phyloP scores from a whole-genome alignment of 2,888 invertebrate species.

The Nymphalis polychloros region DNA sequence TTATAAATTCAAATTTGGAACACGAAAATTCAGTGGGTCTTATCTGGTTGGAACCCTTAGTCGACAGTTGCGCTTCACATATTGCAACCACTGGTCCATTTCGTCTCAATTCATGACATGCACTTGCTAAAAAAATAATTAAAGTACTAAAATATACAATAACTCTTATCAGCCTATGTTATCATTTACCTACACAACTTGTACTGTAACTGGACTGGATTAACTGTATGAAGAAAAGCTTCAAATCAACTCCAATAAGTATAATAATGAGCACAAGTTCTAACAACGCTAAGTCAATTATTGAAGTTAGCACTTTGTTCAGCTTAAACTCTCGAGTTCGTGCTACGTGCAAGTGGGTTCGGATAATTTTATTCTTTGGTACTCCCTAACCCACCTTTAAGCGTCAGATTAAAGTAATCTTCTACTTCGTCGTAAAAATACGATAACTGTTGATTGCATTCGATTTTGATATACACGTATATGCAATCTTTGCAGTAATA shows the following conservation, averaged over 20 bases:
- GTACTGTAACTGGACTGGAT: neutral
- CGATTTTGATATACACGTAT: slow-evolving; percentile 1
- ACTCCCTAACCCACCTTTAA: slow-evolving; percentile 22
- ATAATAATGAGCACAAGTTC: slow-evolving; percentile 47
- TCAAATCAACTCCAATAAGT: slow-evolving; percentile 38
- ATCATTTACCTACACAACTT: slow-evolving; percentile 2
- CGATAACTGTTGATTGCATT: slow-evolving; percentile 30
- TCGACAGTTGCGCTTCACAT: no score
- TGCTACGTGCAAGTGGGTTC: slow-evolving; percentile 34
- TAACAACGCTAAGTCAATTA: slow-evolving; percentile 35
- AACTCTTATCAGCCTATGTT: no score
- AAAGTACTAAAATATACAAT: no score
- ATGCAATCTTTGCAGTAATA: slow-evolving; percentile 15
- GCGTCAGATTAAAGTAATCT: slow-evolving; percentile 28
- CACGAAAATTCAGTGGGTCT: no score
- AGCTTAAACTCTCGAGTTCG: slow-evolving; percentile 34
- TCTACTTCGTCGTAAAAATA: slow-evolving; percentile 19
- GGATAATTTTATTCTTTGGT: slow-evolving; percentile 26
- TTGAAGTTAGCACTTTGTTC: slow-evolving; percentile 38
- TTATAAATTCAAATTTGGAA: no score
- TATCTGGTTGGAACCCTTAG: no score
- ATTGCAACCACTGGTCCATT: no score
- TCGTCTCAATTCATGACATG: no score
- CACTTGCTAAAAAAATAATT: no score
- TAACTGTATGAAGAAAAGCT: slow-evolving; percentile 23